Percentiles rank a stretch among this genome's conserved stretches.
Evolutionary conservation across 2,888 invertebrate genomes (phyloP).

Genomic region (Congeria kusceri): DNA sequence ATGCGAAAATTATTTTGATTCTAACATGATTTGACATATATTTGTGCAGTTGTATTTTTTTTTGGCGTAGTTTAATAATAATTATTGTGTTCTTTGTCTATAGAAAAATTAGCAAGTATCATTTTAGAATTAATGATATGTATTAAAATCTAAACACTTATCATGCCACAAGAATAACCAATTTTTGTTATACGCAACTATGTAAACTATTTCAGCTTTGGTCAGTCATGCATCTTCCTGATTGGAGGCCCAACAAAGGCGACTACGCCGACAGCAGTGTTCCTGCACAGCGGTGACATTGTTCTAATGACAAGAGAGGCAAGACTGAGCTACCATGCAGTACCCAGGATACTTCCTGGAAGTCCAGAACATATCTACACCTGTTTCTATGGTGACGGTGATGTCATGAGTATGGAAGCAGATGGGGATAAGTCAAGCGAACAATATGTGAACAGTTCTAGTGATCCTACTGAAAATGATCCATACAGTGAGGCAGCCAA

Average conservation of each 20-base stretch:
- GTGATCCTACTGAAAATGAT: constrained; percentile 44
- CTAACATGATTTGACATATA: no score
- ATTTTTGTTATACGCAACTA: no score
- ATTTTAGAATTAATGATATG: no score
- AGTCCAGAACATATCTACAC: constrained; percentile 25
- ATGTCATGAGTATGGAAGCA: neutral
- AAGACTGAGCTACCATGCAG: constrained; percentile 95
- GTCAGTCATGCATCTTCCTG: constrained; percentile 96
- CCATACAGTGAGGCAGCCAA: constrained; percentile 43
- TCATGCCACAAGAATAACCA: no score
- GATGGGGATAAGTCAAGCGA: neutral
- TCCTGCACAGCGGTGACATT: constrained; percentile 95
- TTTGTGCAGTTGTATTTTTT: no score
- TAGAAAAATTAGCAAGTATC: no score
- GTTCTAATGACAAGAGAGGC: constrained; percentile 95
- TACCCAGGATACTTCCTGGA: constrained; percentile 90
- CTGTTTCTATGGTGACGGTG: constrained; percentile 66
- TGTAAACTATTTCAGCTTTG: constrained; percentile 93
- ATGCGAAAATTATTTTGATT: no score
- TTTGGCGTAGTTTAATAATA: no score
- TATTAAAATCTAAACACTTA: no score
- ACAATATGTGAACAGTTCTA: neutral
- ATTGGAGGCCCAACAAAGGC: constrained; percentile 92
- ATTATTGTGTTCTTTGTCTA: no score
- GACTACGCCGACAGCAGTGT: constrained; percentile 86